These are phyloP conservation scores for Melangyna quadrimaculata DNA, from an alignment of 2,888 invertebrate genomes.

Conservation along the genomic window DNA sequence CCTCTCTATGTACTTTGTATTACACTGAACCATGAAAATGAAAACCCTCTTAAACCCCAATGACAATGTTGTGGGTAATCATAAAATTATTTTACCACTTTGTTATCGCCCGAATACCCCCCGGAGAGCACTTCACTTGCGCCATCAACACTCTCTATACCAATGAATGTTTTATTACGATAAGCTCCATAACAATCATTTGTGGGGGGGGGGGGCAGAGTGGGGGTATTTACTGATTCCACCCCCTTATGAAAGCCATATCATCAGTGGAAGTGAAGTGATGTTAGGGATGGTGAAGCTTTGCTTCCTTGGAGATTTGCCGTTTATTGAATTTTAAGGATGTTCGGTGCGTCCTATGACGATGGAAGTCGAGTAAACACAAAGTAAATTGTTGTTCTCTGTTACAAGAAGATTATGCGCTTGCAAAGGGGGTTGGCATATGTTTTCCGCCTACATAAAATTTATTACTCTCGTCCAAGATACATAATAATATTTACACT, in stretches of 20 bases:
- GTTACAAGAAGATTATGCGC: slow-evolving; percentile 54
- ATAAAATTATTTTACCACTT: slow-evolving; percentile 71
- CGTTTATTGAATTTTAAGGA: slow-evolving; percentile 69
- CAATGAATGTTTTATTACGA: slow-evolving; percentile 59
- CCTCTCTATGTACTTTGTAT: background rate
- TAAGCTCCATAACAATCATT: slow-evolving; percentile 64
- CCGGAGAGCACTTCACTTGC: slow-evolving; percentile 46
- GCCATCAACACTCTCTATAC: background rate
- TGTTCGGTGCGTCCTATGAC: slow-evolving; percentile 41
- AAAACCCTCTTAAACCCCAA: background rate
- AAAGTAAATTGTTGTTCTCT: slow-evolving; percentile 62
- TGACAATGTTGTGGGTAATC: slow-evolving; percentile 69
- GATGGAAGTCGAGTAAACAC: slow-evolving; percentile 46
- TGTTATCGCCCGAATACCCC: slow-evolving; percentile 62
- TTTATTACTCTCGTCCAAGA: slow-evolving; percentile 55
- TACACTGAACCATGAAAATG: background rate
- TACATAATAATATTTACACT: slow-evolving; percentile 53
- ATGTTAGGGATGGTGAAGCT: background rate
- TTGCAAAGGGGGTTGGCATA: slow-evolving; percentile 33
- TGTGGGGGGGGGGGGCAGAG: too few species aligned
- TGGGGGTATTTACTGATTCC: slow-evolving; percentile 41
- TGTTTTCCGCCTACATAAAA: slow-evolving; percentile 55
- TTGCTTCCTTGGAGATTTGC: slow-evolving; percentile 41
- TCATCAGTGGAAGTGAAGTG: background rate
- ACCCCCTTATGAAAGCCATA: slow-evolving; percentile 22